Base-by-base conservation (phyloP, 2,797 vertebrate species). In the Gymnothorax reevesii region DNA sequence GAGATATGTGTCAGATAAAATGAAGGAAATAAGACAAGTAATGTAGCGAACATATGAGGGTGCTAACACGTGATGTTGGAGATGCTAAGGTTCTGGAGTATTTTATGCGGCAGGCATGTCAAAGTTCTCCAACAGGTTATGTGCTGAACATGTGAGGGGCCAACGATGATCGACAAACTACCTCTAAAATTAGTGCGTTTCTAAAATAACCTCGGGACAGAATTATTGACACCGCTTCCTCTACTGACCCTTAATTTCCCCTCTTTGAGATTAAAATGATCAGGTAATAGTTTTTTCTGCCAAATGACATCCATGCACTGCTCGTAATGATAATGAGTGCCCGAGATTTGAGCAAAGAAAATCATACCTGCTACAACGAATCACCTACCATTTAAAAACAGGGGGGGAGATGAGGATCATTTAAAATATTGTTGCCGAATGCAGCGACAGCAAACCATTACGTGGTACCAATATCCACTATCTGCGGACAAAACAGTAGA, bases 161-260 rank as follows among this genome's bases (percentile, higher is more conserved):
- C 33, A 42, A 42, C 1, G 33, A 42, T 42, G 69, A 82, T 75
- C 82, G n/a, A 54, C 22, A 64, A 83, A 8, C 59, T 52, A 77
- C 69, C 60, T 17, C 54, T 27, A 15, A 86, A 55, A 83, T 86
- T n/a, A 75, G 75, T 73, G 52, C 77, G 66, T 64, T 83, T 83
- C 15, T 86, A 42, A 57, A 52, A 54, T 25, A 42, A 33, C 59
- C 62, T 27, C 60, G 73, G 66, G 49, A 42, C 27, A 27, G 55
- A 71, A 60, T 59, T 66, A 57, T 57, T 25, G n/a, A 71, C 25
- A 42, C 10, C 1, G 64, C 82, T 62, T 17, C 15, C 73, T 15
- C 73, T 77, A 15, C 15, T 1, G 6, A 17, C 5, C 33, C 33
- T 77, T 49, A 13, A 42, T 33, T 7, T 20, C 73, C 33, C 13